Evolutionary conservation across 1,140 invertebrate genomes (phyloP).

Genomic region (Nephila pilipes): DNA sequence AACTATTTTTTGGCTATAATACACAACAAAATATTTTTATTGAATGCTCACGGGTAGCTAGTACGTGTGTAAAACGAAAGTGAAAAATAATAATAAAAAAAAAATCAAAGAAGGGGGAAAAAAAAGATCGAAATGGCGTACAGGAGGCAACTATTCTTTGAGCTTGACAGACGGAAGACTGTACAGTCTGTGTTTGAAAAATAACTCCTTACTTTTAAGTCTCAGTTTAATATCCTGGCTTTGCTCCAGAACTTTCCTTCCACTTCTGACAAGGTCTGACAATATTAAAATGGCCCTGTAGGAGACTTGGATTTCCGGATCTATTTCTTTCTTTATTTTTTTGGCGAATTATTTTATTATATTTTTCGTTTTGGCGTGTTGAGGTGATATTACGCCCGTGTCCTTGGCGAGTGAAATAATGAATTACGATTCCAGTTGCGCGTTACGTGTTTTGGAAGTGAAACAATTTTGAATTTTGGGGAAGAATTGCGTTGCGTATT

Average conservation of each 20-base stretch:
- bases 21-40: slow-evolving; percentile 58
- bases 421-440: background rate
- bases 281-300: slow-evolving; percentile 38
- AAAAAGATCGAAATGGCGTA: slow-evolving; percentile 30
- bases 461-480: background rate
- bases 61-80: background rate
- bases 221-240: slow-evolving; percentile 65
- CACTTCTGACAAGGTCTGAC: background rate
- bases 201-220: slow-evolving; percentile 57
- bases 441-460: background rate
- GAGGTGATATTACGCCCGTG: background rate
- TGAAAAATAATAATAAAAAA: background rate
- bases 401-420: background rate
- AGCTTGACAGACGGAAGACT: slow-evolving; percentile 30
- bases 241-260: slow-evolving; percentile 24
- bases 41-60: slow-evolving; percentile 34
- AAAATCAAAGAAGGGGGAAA: background rate
- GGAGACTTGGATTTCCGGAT: slow-evolving; percentile 9
- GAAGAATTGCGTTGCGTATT: background rate
- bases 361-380: background rate
- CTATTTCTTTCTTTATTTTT: background rate
- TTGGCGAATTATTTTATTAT: slow-evolving; percentile 1
- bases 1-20: slow-evolving; percentile 53
- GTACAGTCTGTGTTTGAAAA: slow-evolving; percentile 37
- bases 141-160: background rate